These are phyloP conservation scores for Standfussiana lucernea DNA, from an alignment of 2,888 invertebrate genomes.

Conservation along the genomic window DNA sequence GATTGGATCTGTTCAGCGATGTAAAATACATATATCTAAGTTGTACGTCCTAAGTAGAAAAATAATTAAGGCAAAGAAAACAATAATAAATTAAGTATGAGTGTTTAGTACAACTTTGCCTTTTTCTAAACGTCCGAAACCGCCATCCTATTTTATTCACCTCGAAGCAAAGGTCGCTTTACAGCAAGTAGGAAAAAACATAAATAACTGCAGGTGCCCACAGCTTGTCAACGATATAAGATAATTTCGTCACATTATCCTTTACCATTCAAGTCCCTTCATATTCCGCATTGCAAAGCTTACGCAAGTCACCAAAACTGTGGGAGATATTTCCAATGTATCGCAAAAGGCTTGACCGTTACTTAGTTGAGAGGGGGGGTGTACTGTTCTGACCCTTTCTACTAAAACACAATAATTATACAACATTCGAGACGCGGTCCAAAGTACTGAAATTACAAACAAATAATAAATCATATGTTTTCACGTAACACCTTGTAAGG, in stretches of 20 bases:
- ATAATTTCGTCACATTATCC: slow-evolving; percentile 21
- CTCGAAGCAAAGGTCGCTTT: background rate
- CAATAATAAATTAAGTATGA: background rate
- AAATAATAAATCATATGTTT: slow-evolving; percentile 60
- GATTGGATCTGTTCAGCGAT: background rate
- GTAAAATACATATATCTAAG: background rate
- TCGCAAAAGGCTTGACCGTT: slow-evolving; percentile 24
- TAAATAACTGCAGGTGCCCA: background rate
- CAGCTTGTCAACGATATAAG: background rate
- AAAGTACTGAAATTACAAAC: slow-evolving; percentile 35
- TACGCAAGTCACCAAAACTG: slow-evolving; percentile 38
- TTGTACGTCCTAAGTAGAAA: background rate
- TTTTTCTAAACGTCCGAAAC: background rate
- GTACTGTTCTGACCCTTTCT: slow-evolving; percentile 34
- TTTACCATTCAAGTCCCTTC: slow-evolving; percentile 10
- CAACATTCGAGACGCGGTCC: slow-evolving; percentile 29
- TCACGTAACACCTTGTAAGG: slow-evolving; percentile 59
- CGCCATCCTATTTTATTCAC: background rate
- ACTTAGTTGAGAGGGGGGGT: slow-evolving; percentile 21
- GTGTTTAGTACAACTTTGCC: background rate
- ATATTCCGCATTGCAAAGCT: slow-evolving; percentile 31
- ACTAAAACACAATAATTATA: slow-evolving; percentile 37
- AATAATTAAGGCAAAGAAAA: background rate
- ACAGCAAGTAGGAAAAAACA: background rate
- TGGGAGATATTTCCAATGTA: slow-evolving; percentile 21